Evolutionary conservation across 2,113 vertebrate species (phyloP), one percentile per base, ranked within the genome.

Genomic region (Halcyon senegalensis): DNA sequence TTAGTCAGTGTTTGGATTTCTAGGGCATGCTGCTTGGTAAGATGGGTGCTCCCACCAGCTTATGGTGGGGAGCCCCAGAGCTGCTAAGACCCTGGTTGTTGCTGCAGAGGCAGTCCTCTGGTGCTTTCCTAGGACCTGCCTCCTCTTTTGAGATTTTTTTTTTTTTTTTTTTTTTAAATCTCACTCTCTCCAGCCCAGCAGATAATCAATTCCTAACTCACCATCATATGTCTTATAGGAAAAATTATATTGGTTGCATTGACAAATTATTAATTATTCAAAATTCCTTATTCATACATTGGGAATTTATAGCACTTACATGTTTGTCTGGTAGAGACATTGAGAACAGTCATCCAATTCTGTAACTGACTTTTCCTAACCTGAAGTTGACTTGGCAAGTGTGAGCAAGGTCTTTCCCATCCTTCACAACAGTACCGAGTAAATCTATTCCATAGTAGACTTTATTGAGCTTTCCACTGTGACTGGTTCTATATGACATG

Each of bases 61-160:
- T 0, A 0, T 4, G 2, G 3, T 43, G 20, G 43, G 56, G 43
- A 69, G 8, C 50, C 9, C 21, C 31, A 30, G 39, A n/a, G 39
- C 56, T 88, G n/a, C 20, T 16, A 28, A 56, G 60, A 33, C 33
- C 24, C 31, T 27, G 5, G 5, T 31, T 63, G 55, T 18, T 84
- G 4, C 10, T 79, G 24, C 2, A 3, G 25, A 58, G 37, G 28
- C 16, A 43, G 50, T 68, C 12, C 6, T 48, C 24, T 16, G 28
- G 7, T 1, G 1, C 8, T n/a, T 10, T 53, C 11, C 17, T 63
- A 53, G n/a, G 13, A 72, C 15, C 10, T 62, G 13, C 11, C 11
- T 50, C 16, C 21, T 67, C 37, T 55, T 72, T 33, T 33, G 33
- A 50, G 44, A 12, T 62, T 7, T 56, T 16, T 16, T 10, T 37